Evolutionary conservation across 1,140 invertebrate species (phyloP), one percentile per base, ranked within the genome.

Genomic region (Eciton burchellii): DNA sequence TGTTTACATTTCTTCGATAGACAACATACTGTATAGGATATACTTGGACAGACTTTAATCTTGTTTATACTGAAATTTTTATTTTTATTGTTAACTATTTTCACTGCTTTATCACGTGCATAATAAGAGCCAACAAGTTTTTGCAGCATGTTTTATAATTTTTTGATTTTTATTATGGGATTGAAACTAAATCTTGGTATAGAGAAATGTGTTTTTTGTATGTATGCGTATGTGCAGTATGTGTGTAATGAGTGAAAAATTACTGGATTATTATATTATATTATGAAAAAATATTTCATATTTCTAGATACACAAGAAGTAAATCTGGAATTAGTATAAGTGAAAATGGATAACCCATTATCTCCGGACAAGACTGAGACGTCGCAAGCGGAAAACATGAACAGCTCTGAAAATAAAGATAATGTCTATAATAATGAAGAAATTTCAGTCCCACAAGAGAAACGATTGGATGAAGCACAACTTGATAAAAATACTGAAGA

Each of bases 271-370:
- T 35, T 52, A 24, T 45, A 9, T 41, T 29, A 29, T 59, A 21
- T 57, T 59, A 43, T 54, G 59, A 19, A 52, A 41, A 1, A 52
- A 63, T 47, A 74, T 19, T 19, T 62, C 59, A 12, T 45, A 45
- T 68, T 65, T 84, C n/a, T 35, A 73, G 72, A 57, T 82, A 85
- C 57, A 56, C 29, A 41, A 56, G 16, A 1, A 24, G 54, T 5
- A 45, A 70, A 47, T 0, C 24, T 49, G 29, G n/a, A 47, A 70
- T 16, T 21, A 41, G 12, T 19, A 68, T 57, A 68, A 79, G n/a
- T 52, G 19, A 86, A 3, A 19, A 88, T 88, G 85, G 85, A 87
- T 41, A 24, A 49, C 54, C 12, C 21, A 14, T 43, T 57, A 54
- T 49, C 71, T 62, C 76, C 16, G 21, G 70, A 68, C 0, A n/a